Conservation (phyloP, 2,888 invertebrate genomes). For the Erebia epiphron region DNA sequence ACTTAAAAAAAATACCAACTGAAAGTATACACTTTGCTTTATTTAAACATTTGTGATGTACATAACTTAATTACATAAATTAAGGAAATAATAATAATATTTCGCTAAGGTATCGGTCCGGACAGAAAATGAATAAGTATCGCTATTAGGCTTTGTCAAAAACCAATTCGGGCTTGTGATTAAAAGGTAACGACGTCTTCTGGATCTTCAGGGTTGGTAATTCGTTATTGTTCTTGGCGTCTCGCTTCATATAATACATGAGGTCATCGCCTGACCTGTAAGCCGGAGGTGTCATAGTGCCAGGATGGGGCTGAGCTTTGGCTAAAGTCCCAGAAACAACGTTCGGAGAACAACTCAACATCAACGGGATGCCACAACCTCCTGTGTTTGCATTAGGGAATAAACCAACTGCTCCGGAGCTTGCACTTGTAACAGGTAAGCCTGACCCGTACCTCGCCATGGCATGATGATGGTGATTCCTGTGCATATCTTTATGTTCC, state of each 20-base stretch:
- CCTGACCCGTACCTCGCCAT: conserved; percentile 54
- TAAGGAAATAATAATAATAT: background rate
- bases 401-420: conserved; percentile 58
- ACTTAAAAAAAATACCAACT: conserved; percentile 4
- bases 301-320: conserved; percentile 54
- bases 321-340: conserved; percentile 67
- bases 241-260: conserved; percentile 63
- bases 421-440: conserved; percentile 39
- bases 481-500: conserved; percentile 51
- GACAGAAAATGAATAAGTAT: background rate
- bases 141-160: conserved; percentile 30
- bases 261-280: conserved; percentile 64
- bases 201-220: conserved; percentile 40
- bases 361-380: conserved; percentile 68
- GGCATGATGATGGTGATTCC: conserved; percentile 55
- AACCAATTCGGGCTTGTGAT: conserved; percentile 33
- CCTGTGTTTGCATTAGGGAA: conserved; percentile 69
- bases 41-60: conserved; percentile 37
- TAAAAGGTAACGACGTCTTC: conserved; percentile 33
- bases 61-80: conserved; percentile 7
- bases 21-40: conserved; percentile 28
- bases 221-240: conserved; percentile 51
- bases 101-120: background rate
- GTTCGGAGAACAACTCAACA: conserved; percentile 73
- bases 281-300: conserved; percentile 52